phyloP scores from a whole-genome alignment of 2,888 invertebrate species.

The Opisthograptis luteolata region DNA sequence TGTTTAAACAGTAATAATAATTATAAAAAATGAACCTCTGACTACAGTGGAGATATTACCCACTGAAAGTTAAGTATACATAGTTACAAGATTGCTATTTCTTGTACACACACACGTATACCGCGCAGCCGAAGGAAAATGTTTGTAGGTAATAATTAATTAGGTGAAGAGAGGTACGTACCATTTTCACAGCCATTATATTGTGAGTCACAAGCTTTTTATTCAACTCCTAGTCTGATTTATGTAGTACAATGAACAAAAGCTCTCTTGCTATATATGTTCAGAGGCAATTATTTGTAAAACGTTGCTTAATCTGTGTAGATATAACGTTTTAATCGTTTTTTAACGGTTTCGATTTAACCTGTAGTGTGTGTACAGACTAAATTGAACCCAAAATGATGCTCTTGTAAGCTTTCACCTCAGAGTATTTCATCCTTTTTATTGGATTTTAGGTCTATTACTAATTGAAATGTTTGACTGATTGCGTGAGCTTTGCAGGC shows the following conservation, averaged over 20 bases:
- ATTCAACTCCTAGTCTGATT: constrained; percentile 30
- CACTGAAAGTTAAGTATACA: constrained; percentile 9
- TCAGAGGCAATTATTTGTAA: not conserved
- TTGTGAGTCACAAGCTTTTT: constrained; percentile 40
- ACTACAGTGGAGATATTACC: constrained; percentile 3
- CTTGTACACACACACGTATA: constrained; percentile 37
- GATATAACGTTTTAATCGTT: too few relatives aligned
- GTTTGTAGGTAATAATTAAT: constrained; percentile 46
- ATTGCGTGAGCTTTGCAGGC: too few relatives aligned
- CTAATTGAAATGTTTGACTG: too few relatives aligned
- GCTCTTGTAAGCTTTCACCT: too few relatives aligned
- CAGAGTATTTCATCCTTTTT: too few relatives aligned
- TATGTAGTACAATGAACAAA: constrained; percentile 22
- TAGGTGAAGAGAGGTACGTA: constrained; percentile 45
- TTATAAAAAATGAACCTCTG: not conserved
- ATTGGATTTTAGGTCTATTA: too few relatives aligned
- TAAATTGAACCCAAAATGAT: too few relatives aligned
- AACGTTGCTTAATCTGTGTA: not conserved
- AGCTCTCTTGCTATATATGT: constrained; percentile 24
- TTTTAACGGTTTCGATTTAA: not conserved
- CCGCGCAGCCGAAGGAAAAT: constrained; percentile 32
- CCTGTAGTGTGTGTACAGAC: too few relatives aligned
- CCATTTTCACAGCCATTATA: constrained; percentile 45
- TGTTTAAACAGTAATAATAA: not conserved
- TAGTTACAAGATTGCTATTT: constrained; percentile 34